Evolutionary conservation across 2,888 invertebrate genomes (phyloP).

Genomic region (Cheilosia variabilis): DNA sequence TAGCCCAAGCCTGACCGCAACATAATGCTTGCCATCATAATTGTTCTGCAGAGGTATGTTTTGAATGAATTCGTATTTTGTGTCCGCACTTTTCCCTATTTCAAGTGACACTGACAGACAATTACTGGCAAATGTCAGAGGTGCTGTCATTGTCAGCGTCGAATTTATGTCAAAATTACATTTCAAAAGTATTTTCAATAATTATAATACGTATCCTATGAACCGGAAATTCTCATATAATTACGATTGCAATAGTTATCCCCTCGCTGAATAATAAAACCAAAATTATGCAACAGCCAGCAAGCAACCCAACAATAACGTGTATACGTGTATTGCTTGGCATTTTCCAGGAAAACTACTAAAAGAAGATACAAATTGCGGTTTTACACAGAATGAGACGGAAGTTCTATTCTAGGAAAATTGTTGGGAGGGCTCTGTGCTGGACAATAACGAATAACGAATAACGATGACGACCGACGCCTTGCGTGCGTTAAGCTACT

Average conservation of each 20-base stretch:
- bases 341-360: conserved; percentile 35
- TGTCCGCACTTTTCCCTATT: neutral
- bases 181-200: too few species aligned
- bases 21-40: conserved; percentile 18
- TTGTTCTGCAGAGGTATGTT: neutral
- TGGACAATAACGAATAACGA: conserved; percentile 10
- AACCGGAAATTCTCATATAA: conserved; percentile 67
- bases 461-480: conserved; percentile 13
- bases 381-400: conserved; percentile 60
- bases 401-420: conserved; percentile 66
- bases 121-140: conserved; percentile 17
- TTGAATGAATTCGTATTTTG: neutral
- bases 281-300: neutral
- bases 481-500: conserved; percentile 27
- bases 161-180: too few species aligned
- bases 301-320: conserved; percentile 10
- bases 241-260: conserved; percentile 11
- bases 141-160: neutral
- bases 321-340: conserved; percentile 18
- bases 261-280: too few species aligned
- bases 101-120: conserved; percentile 16
- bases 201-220: neutral
- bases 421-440: conserved; percentile 59
- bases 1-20: conserved; percentile 29
- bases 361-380: conserved; percentile 30